phyloP scores from a whole-genome alignment of 2,113 vertebrate species.

The Galemys pyrenaicus region DNA sequence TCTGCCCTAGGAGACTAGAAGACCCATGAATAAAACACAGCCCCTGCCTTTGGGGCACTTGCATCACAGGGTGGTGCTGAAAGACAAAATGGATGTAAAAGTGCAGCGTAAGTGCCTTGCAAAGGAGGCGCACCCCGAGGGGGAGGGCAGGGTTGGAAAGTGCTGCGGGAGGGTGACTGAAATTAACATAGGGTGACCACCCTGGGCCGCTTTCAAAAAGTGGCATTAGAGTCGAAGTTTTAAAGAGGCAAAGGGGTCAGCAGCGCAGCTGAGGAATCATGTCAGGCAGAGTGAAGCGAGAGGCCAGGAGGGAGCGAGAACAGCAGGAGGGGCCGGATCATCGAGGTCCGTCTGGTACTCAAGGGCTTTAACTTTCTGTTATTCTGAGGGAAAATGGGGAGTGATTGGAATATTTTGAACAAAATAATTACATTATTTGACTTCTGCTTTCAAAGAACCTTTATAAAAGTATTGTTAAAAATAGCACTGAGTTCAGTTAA shows the following conservation, averaged over 20 bases:
- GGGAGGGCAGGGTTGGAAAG: no score
- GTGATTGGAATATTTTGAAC: neutral
- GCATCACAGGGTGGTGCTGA: neutral
- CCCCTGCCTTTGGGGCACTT: neutral
- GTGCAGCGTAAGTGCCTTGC: neutral
- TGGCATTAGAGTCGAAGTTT: neutral
- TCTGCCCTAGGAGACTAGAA: neutral
- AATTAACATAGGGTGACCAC: neutral
- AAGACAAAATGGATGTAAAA: neutral
- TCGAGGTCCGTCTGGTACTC: neutral
- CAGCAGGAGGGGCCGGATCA: neutral
- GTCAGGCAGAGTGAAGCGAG: neutral
- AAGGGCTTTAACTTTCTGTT: constrained; percentile 1
- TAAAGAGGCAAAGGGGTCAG: neutral
- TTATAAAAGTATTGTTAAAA: neutral
- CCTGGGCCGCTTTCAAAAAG: neutral
- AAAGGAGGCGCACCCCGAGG: neutral
- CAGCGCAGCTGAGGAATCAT: neutral
- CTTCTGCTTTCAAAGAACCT: neutral
- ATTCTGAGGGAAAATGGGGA: neutral
- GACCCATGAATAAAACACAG: constrained; percentile 30
- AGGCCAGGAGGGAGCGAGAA: neutral
- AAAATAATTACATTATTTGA: neutral
- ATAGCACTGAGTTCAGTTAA: neutral
- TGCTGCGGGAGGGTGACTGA: neutral